Base-by-base conservation (phyloP, 2,113 vertebrate species). In the Rhinichthys klamathensis region DNA sequence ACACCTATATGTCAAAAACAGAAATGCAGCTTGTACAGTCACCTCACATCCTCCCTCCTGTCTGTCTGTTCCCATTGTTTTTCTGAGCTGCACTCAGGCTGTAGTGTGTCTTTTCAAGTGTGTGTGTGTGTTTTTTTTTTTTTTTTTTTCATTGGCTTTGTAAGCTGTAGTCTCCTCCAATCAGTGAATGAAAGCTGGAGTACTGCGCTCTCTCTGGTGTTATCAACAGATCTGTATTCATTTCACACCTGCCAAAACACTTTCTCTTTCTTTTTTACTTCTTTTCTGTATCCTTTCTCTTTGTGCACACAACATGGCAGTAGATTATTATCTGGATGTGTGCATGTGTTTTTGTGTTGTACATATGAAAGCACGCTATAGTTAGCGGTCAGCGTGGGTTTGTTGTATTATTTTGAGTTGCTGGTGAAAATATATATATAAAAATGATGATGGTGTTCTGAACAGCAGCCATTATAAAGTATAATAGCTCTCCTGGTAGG, bases 151-250 rank as follows among this genome's bases (percentile, higher is more conserved):
- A 1, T 80, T 63, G 58, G 78, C 38, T 44, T 80, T 80, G 78
- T 69, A 81, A 81, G 61, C 61, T 69, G 61, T 81, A 65, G 61
- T 81, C 61, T 81, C 79, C 61, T 69, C 61, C 79, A 81, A 81
- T 80, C 78, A 80, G 74, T 18, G 38, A 65, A 80, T 69, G 61
- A 51, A 81, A 51, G 61, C 61, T 69, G 79, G 61, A 81, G 79
- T 69, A 51, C 79, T 69, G 25, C 1, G 5, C 61, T 49, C 61
- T 81, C 44, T 81, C 44, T 81, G 61, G 51, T 81, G 61, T 67
- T 81, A 81, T 81, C 61, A 23, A 69, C 44, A 54, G 41, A 67
- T 54, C 44, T 77, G 41, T 77, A 51, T 85, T 65, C 49, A 67
- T 84, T 56, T 56, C 78, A 58, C 84, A 70, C 75, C 84, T 72